Evolutionary conservation across 2,888 invertebrate species (phyloP).

Genomic region (Sericinus montela): DNA sequence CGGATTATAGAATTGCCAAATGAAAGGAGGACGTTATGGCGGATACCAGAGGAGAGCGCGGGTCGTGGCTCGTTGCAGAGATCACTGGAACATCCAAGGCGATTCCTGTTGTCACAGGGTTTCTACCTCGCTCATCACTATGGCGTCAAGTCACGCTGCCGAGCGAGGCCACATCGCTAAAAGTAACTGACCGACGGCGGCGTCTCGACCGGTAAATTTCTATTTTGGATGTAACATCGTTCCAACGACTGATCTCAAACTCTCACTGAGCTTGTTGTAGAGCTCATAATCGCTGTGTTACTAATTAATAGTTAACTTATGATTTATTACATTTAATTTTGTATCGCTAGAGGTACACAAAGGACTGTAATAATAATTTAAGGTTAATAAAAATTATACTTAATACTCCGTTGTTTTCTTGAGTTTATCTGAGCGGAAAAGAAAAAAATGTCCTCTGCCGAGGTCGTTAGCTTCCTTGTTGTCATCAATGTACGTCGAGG

Average conservation of each 20-base stretch:
- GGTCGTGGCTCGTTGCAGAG: slow-evolving; percentile 55
- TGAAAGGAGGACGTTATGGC: slow-evolving; percentile 68
- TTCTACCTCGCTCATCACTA: slow-evolving; percentile 55
- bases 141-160: slow-evolving; percentile 36
- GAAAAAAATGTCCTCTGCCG: slow-evolving; percentile 23
- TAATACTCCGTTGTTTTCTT: slow-evolving; percentile 39
- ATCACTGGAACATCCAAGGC: slow-evolving; percentile 69
- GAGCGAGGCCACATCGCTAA: slow-evolving; percentile 36
- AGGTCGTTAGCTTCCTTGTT: slow-evolving; percentile 23
- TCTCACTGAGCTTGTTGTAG: slow-evolving; percentile 67
- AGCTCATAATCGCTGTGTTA: slow-evolving; percentile 73
- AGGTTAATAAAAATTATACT: slow-evolving; percentile 51
- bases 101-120: slow-evolving; percentile 58
- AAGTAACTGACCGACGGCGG: slow-evolving; percentile 32
- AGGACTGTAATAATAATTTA: slow-evolving; percentile 70
- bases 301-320: slow-evolving; percentile 65
- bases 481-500: slow-evolving; percentile 17
- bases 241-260: slow-evolving; percentile 69
- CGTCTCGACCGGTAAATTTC: slow-evolving; percentile 29
- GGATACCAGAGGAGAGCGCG: slow-evolving; percentile 61
- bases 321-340: slow-evolving; percentile 55
- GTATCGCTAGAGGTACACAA: slow-evolving; percentile 50
- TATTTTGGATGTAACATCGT: slow-evolving; percentile 60
- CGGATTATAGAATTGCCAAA: slow-evolving; percentile 61
- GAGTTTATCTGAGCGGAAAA: slow-evolving; percentile 26